Base-by-base conservation (phyloP, 2,113 vertebrate species). In the Xenus cinereus region DNA sequence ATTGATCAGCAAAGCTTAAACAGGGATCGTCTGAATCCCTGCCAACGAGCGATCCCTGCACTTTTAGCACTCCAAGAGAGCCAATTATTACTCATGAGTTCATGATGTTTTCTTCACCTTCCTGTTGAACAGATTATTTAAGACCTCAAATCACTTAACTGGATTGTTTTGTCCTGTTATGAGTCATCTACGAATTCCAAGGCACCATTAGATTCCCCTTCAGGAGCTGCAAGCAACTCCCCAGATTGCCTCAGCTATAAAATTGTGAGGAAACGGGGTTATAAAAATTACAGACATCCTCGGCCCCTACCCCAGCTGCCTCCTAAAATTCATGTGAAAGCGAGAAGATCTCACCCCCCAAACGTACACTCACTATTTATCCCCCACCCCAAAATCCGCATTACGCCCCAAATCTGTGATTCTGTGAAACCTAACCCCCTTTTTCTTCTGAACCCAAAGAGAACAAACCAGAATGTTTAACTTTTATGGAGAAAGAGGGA, bases 91-190 rank as follows among this genome's bases (percentile, higher is more conserved):
- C 97, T 94, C 93, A 89, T 56, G 93, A 94, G 90, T 96, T 95
- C 90, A 94, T 51, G 84, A 90, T 94, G 95, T 95, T 97, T 96
- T 96, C 96, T 95, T 96, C 96, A 94, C 95, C 96, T 96, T 96
- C 93, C 95, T 94, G 95, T 20, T 94, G 92, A 90, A 88, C 88
- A 67, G 95, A 93, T 94, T 97, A 96, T 96, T 96, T 92, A 95
- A 96, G 96, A 53, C 86, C 92, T 96, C 90, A 78, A 92, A 96
- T 94, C 96, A 90, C 95, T 97, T 91, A 68, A 90, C 91, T 62
- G 92, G 95, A 93, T 92, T 94, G 95, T 92, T 97, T 92, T 94
- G 96, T 96, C 92, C 94, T 90, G 84, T 84, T 59, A 50, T 94
- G 97, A 95, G 93, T 94, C 91, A 95, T 96, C 93, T 72, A 79